Base-by-base conservation (phyloP, 2,888 invertebrate genomes). In the Polydrusus tereticollis region DNA sequence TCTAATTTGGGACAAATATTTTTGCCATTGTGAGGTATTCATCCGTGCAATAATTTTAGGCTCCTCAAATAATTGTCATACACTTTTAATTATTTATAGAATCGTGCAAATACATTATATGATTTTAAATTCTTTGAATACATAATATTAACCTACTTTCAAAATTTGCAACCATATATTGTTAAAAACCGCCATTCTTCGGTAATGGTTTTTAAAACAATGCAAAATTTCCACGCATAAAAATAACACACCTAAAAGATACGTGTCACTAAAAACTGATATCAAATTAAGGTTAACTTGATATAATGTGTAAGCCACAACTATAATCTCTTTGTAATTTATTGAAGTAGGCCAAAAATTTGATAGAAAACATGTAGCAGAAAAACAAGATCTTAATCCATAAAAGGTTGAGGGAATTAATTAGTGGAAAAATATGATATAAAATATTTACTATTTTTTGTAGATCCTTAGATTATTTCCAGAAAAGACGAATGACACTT, bases 221-320 rank as follows among this genome's bases (percentile, higher is more conserved):
- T 66, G 65, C 43, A 57, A 55, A 41, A 45, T 59, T 16, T 59
- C 14, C 23, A 26, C 29, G 18, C 57, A 57, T 66, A 57, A 65
- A 52, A 57, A 20, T 41, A 57, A 66, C 65, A 66, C 65, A 66
- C 65, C 65, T 66, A 43, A 55, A 55, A 45, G 45, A 57, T 57
- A 57, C 45, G 36, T 55, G 65, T 66, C 65, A 43, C 65, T 8
- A 52, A 55, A 62, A 43, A 43, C 65, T 66, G 65, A 66, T 66
- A 66, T 14, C 57, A 66, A 57, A 57, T 57, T 66, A 33, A 55
- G 57, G 65, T 57, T 66, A 45, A 16, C 3, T 20, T 55, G 33
- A 55, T 55, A 55, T 14, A 43, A 41, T 2, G 12, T 8, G 29
- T 29, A 29, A 16, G 2, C 45, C 45, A 21, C 21, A 38, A n/a